Evolutionary conservation across 2,797 vertebrate genomes (phyloP).

Genomic region (Hipposideros larvatus): DNA sequence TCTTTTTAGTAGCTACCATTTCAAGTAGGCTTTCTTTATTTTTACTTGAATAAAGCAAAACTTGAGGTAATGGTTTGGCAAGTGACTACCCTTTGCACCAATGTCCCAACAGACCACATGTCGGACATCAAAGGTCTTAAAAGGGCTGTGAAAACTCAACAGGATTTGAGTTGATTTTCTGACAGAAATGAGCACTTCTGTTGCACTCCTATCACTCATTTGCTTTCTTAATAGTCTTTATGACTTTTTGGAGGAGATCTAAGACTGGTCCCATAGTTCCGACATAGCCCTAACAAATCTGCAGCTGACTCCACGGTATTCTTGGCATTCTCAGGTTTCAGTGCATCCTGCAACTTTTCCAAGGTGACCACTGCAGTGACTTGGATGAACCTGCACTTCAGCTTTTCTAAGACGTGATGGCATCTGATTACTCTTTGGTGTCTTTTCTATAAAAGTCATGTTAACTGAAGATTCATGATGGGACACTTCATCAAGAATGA

Average conservation of each 20-base stretch:
- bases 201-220: constrained; percentile 22
- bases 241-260: constrained; percentile 75
- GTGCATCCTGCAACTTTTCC: constrained; percentile 52
- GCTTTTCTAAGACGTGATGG: not conserved
- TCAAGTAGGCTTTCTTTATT: constrained; percentile 16
- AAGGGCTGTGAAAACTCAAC: not conserved
- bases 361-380: not conserved
- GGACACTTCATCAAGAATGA: constrained; percentile 68
- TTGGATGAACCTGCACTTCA: not conserved
- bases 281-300: constrained; percentile 76
- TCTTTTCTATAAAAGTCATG: constrained; percentile 79
- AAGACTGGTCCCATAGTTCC: constrained; percentile 67
- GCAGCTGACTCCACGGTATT: constrained; percentile 51
- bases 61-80: constrained; percentile 9
- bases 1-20: not conserved
- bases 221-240: constrained; percentile 51
- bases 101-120: not conserved
- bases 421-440: constrained; percentile 52
- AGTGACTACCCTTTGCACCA: not conserved
- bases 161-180: constrained; percentile 62
- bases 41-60: constrained; percentile 61
- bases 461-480: constrained; percentile 77
- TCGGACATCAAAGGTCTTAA: not conserved
- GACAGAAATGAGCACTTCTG: not conserved
- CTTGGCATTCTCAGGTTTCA: constrained; percentile 31